These are phyloP conservation scores for Limnodromus scolopaceus DNA, from an alignment of 2,797 vertebrate genomes.

Conservation along the genomic window DNA sequence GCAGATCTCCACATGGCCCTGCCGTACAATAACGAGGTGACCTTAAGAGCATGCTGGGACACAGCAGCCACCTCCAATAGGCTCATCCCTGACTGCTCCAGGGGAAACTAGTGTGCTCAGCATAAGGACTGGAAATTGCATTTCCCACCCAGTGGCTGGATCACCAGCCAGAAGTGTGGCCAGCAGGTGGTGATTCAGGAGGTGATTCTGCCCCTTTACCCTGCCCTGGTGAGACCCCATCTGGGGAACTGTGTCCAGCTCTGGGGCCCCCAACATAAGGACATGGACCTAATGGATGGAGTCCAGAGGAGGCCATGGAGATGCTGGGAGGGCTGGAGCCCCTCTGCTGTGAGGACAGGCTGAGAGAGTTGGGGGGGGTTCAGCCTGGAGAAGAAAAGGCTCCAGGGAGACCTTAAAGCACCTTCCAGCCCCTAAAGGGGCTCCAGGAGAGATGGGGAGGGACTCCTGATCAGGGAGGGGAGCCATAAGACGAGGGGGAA, in stretches of 20 bases:
- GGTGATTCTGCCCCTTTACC: background rate
- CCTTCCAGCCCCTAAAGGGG: background rate
- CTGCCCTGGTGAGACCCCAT: background rate
- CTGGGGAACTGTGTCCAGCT: background rate
- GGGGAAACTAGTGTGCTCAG: background rate
- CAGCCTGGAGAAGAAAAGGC: background rate
- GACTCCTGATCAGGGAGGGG: background rate
- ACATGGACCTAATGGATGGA: background rate
- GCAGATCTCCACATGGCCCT: accelerated
- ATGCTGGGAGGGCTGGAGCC: background rate
- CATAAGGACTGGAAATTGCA: background rate
- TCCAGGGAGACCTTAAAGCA: background rate
- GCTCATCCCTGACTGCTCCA: background rate
- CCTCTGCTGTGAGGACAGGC: background rate
- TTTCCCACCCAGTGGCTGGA: background rate
- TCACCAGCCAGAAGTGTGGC: background rate
- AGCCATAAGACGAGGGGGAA: background rate
- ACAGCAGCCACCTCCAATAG: background rate
- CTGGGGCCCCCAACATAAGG: background rate
- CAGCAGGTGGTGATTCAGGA: background rate
- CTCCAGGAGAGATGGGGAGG: background rate
- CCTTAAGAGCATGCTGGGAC: background rate
- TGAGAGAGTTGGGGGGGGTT: background rate
- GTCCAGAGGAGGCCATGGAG: background rate
- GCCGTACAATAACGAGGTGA: accelerated